These are phyloP conservation scores for Thereva unica DNA, from an alignment of 2,888 invertebrate species.

Conservation along the genomic window DNA sequence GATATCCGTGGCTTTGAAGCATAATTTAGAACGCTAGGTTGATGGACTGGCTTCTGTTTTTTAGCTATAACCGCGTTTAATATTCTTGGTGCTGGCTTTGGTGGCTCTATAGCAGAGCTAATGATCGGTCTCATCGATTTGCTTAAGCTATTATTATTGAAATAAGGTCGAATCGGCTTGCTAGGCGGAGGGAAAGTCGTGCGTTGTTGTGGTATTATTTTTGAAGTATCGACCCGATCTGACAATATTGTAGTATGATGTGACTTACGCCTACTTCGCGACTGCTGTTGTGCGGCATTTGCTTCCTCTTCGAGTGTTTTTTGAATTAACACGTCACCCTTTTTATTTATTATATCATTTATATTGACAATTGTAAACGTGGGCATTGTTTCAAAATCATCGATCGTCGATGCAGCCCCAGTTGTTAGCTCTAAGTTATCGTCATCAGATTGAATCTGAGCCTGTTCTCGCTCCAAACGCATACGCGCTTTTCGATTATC, in stretches of 20 bases:
- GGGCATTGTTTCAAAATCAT: conserved; percentile 54
- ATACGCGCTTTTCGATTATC: conserved; percentile 1
- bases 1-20: conserved; percentile 5
- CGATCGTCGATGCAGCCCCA: conserved; percentile 45
- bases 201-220: conserved; percentile 41
- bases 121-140: not conserved
- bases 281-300: conserved; percentile 22
- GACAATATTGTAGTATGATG: conserved; percentile 46
- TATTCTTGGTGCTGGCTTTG: conserved; percentile 54
- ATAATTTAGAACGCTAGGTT: conserved; percentile 48
- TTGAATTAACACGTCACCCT: conserved; percentile 41
- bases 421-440: conserved; percentile 17
- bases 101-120: conserved; percentile 10
- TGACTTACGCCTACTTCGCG: conserved; percentile 45
- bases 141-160: conserved; percentile 35
- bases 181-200: conserved; percentile 37
- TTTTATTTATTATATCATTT: conserved; percentile 57
- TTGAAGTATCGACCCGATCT: conserved; percentile 44
- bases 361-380: conserved; percentile 58
- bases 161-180: not conserved
- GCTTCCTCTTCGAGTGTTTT: conserved; percentile 1
- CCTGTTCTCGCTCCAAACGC: not conserved
- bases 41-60: conserved; percentile 49
- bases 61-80: conserved; percentile 54
- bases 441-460: not conserved